phyloP scores from a whole-genome alignment of 1,140 invertebrate genomes.

The Pseudomyrmex gracilis region DNA sequence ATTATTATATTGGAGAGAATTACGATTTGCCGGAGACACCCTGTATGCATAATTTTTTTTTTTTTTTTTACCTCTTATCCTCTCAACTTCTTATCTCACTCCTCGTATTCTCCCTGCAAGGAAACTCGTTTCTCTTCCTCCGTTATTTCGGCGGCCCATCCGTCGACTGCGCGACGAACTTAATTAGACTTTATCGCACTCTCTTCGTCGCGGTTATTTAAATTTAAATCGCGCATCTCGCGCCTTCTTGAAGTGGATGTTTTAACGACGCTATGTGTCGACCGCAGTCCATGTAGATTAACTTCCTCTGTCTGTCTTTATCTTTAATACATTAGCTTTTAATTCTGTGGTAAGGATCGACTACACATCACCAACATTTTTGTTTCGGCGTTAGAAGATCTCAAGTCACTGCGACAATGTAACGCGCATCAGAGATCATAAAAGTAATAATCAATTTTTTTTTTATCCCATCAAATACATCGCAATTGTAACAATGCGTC shows the following conservation, averaged over 20 bases:
- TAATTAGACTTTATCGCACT: slow-evolving; percentile 81
- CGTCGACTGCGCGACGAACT: slow-evolving; percentile 67
- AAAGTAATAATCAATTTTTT: too few species aligned
- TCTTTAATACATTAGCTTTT: neutral
- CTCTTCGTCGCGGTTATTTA: slow-evolving; percentile 78
- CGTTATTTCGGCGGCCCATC: slow-evolving; percentile 63
- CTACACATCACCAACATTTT: neutral
- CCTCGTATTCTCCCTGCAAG: slow-evolving; percentile 24
- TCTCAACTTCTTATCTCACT: slow-evolving; percentile 11
- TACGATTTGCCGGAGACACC: slow-evolving; percentile 9
- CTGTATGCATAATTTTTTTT: slow-evolving; percentile 21
- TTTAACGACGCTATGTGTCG: slow-evolving; percentile 67
- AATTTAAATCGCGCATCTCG: slow-evolving; percentile 74
- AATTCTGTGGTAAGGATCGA: neutral
- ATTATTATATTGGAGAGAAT: neutral
- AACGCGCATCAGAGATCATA: neutral
- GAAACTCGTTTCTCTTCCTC: slow-evolving; percentile 36
- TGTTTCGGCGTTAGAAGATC: neutral
- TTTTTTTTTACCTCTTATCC: neutral
- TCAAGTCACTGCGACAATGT: neutral
- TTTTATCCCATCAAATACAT: neutral
- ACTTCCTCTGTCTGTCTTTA: neutral
- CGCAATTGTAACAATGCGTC: neutral
- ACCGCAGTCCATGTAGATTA: slow-evolving; percentile 36
- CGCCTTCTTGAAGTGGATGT: slow-evolving; percentile 47